A percentile compares a stretch with the other conserved stretches of the same genome.
Conservation (phyloP, 2,113 vertebrate genomes). For the Thamnaconus septentrionalis region DNA sequence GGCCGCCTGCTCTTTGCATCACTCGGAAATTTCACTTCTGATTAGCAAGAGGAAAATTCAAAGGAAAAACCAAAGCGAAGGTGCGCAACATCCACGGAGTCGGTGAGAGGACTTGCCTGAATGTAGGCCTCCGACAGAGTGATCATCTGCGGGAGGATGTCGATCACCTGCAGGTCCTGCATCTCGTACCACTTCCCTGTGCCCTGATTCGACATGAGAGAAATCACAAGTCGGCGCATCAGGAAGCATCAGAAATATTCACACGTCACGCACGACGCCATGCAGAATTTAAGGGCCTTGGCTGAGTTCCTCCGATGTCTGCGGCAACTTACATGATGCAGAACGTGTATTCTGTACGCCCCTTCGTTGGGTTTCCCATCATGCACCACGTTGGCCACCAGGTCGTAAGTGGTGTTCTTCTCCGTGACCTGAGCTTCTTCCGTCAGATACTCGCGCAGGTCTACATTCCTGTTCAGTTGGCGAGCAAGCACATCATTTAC, state of each 20-base stretch:
- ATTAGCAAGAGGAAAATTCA: too few relatives aligned
- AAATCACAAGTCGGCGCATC: background rate
- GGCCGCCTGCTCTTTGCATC: too few relatives aligned
- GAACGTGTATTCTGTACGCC: conserved; percentile 92
- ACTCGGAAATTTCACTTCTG: too few relatives aligned
- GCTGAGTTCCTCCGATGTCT: background rate
- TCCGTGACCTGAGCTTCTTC: conserved; percentile 88
- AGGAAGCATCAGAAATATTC: background rate
- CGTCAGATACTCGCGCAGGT: conserved; percentile 90
- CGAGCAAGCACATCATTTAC: background rate
- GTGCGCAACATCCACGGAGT: background rate
- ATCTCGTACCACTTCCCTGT: conserved; percentile 98
- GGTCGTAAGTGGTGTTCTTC: conserved; percentile 89
- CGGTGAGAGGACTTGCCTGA: conserved; percentile 77
- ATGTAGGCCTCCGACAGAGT: conserved; percentile 96
- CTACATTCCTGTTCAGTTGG: conserved; percentile 81
- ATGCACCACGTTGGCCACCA: conserved; percentile 92
- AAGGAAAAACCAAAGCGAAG: background rate
- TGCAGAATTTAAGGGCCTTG: background rate
- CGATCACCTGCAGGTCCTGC: conserved; percentile 94
- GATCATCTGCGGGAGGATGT: conserved; percentile 98
- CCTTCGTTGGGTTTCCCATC: conserved; percentile 92
- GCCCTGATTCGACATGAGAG: conserved; percentile 74
- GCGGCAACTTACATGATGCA: conserved; percentile 86
- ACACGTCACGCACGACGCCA: background rate